Base-by-base conservation (phyloP, 1,140 invertebrate genomes). In the Drosophila leontia region DNA sequence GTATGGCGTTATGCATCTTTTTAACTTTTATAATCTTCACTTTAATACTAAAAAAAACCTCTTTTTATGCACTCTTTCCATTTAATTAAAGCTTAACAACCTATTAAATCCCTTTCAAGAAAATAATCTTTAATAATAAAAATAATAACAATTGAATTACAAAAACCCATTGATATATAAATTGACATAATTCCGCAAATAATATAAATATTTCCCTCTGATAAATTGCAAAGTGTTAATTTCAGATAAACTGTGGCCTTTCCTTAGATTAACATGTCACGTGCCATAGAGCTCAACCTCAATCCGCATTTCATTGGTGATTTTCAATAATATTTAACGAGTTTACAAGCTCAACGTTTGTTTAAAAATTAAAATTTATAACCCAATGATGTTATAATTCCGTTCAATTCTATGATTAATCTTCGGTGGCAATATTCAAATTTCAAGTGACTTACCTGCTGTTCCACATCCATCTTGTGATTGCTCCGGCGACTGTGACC, bases 401-500 rank as follows among this genome's bases (percentile, higher is more conserved):
- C 5, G 5, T 1, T 29, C 4, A 15, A 13, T 3, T n/a, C 8
- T 11, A 7, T n/a, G 11, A 29, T 48, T 1, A 12, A 35, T 11
- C 9, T 9, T 35, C 3, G 7, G 15, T 26, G 3, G 26, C 0
- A 3, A 3, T 8, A 12, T 15, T 44, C n/a, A 1, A 17, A 41
- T 9, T 29, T 29, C n/a, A 3, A 3, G 1, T 17, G 13, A 26
- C 47, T 75, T 42, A 92, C 91, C 91, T 92, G 91, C 34, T 92
- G 91, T 45, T 92, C 91, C 11, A 92, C 91, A 53, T 92, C 91
- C 78, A 92, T 92, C 68, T 92, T 92, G 58, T 92, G 91, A 55
- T 92, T 92, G 50, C 91, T 92, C 47, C 91, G 76, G 17, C 91
- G 88, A 53, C 87, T 92, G 67, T 92, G 82, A 2, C 88, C 88